Conservation (phyloP, 2,113 vertebrate species). For the Oostethus manadensis region DNA sequence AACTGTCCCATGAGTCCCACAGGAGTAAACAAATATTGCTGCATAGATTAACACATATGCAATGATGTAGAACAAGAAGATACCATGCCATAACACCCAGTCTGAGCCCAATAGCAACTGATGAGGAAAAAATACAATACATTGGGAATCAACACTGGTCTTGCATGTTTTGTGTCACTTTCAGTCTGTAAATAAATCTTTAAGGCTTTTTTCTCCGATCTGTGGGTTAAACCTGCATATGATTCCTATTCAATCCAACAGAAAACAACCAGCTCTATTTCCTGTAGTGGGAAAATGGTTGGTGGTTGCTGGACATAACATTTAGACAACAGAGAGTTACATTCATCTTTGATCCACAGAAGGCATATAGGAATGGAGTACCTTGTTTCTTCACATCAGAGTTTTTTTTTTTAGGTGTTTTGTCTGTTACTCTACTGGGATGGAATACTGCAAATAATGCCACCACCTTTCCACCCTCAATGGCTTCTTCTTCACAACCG, state of each 20-base stretch:
- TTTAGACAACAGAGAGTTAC: no score
- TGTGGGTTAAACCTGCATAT: not conserved
- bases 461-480: not conserved
- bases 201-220: no score
- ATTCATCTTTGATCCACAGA: not conserved
- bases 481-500: not conserved
- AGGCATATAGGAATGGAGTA: not conserved
- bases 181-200: not conserved
- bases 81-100: no score
- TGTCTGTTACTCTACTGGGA: not conserved
- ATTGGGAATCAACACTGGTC: not conserved
- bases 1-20: constrained; percentile 12
- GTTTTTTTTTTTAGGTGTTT: not conserved
- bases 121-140: not conserved
- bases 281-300: no score
- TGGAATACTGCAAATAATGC: not conserved
- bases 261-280: not conserved
- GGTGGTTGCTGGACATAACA: no score
- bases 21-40: constrained; percentile 27
- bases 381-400: constrained; percentile 1
- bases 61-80: not conserved
- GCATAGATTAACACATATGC: constrained; percentile 29
- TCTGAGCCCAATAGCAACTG: not conserved
- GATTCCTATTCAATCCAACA: not conserved
- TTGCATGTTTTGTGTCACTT: not conserved